phyloP scores from a whole-genome alignment of 1,140 invertebrate genomes.

The Drosophila grimshawi region DNA sequence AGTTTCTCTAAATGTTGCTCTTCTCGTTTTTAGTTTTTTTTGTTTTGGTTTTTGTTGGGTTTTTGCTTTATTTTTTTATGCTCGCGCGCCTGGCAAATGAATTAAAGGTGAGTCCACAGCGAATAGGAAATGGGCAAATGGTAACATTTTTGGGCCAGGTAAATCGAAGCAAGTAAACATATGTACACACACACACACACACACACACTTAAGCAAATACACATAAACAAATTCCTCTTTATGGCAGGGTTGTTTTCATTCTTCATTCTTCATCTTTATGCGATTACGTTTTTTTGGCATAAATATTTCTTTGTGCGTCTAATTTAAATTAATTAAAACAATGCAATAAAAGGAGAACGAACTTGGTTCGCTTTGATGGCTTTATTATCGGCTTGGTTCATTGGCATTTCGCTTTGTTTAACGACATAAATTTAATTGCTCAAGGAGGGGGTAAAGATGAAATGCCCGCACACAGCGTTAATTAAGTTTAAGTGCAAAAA shows the following conservation, averaged over 20 bases:
- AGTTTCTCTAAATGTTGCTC: background rate
- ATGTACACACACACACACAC: background rate
- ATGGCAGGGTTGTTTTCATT: slow-evolving; percentile 1
- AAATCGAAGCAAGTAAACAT: slow-evolving; percentile 28
- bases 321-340: slow-evolving; percentile 83
- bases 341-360: slow-evolving; percentile 68
- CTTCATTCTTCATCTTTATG: background rate
- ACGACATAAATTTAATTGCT: slow-evolving; percentile 73
- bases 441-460: slow-evolving; percentile 8
- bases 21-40: slow-evolving; percentile 8
- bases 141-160: slow-evolving; percentile 24
- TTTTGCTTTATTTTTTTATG: slow-evolving; percentile 1
- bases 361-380: slow-evolving; percentile 63
- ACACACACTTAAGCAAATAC: background rate
- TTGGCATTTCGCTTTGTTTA: slow-evolving; percentile 73
- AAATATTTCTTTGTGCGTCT: slow-evolving; percentile 40
- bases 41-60: background rate
- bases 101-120: slow-evolving; percentile 39
- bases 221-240: background rate
- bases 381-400: slow-evolving; percentile 76
- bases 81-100: slow-evolving; percentile 21
- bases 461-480: slow-evolving; percentile 46
- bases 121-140: slow-evolving; percentile 16
- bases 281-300: slow-evolving; percentile 10
- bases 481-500: slow-evolving; percentile 75